Percentiles rank a stretch among this genome's conserved stretches.
phyloP scores from a whole-genome alignment of 2,113 vertebrate species.

The Lanius collurio region DNA sequence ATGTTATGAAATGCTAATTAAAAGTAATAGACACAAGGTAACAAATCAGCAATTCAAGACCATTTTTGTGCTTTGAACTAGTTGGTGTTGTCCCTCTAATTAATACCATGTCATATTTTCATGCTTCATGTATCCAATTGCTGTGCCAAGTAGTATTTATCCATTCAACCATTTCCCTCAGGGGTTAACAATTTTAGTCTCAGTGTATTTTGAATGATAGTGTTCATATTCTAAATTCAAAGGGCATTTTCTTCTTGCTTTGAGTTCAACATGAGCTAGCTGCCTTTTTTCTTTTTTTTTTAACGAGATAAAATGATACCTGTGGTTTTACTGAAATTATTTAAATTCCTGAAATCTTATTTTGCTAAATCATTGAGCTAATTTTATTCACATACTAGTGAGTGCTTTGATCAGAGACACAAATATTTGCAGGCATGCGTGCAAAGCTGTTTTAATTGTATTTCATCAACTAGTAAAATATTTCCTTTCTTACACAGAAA shows the following conservation, averaged over 20 bases:
- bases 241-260: not conserved
- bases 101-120: conserved; percentile 66
- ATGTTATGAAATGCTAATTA: conserved; percentile 49
- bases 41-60: conserved; percentile 51
- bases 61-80: conserved; percentile 44
- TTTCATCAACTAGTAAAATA: not conserved
- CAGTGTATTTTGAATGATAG: not conserved
- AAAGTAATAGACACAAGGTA: conserved; percentile 46
- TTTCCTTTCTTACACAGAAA: not conserved
- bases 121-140: conserved; percentile 42
- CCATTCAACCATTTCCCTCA: conserved; percentile 42
- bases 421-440: not conserved
- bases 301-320: not conserved
- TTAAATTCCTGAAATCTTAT: not conserved
- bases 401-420: not conserved
- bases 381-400: not conserved
- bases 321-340: not conserved
- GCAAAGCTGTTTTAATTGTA: not conserved
- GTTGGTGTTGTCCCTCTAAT: conserved; percentile 64
- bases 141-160: conserved; percentile 27
- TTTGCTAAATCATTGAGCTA: not conserved
- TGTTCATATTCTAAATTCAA: conserved; percentile 11
- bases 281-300: not conserved
- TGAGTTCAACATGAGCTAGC: not conserved
- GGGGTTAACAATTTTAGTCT: conserved; percentile 64